Base-by-base conservation (phyloP, 2,888 invertebrate genomes). In the Sarcophaga rosellei region DNA sequence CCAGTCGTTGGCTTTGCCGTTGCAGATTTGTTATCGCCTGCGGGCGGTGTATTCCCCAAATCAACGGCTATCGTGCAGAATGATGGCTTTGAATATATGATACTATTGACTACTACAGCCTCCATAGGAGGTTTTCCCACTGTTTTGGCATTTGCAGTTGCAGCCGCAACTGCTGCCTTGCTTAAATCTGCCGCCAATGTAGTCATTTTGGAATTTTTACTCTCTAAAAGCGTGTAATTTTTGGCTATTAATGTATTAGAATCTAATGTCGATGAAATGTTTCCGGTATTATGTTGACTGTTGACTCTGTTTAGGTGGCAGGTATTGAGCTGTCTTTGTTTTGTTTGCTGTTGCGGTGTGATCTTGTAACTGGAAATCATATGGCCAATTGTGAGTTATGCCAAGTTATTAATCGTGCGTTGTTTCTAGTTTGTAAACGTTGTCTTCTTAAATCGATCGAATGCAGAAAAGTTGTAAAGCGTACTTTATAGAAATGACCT, bases 1-100 rank as follows among this genome's bases (percentile, higher is more conserved):
- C 70, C 75, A 63, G 78, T 78, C 21, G 61, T n/a, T n/a, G 65
- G 17, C 35, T 75, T 66, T 20, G 63, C 20, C 53, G 68, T 17
- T 23, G 63, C 12, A 1, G 57, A n/a, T 21, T 75, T 76, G 12
- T 62, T 79, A 35, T 61, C 79, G 10, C 44, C 44, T 23, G 25
- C 4, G 6, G 15, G 6, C 17, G 79, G 20, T 17, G 65, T 17
- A 3, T 78, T 45, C 4, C 78, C 81, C 53, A 86, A 25, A n/a
- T 86, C 84, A 62, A 84, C 84, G 47, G 81, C 81, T 70, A 86
- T 86, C 23, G 69, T 75, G 53, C 86, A 86, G 75, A 84, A 86
- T 25, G 86, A 84, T 10, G 86, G 86, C 62, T 86, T 86, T 20
- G 86, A 84, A 44, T 86, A 86, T 69, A 86, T 84, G 45, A 86